Percentiles rank a stretch among this genome's conserved stretches.
Conservation (phyloP, 2,113 vertebrate species). For the Cololabis saira region DNA sequence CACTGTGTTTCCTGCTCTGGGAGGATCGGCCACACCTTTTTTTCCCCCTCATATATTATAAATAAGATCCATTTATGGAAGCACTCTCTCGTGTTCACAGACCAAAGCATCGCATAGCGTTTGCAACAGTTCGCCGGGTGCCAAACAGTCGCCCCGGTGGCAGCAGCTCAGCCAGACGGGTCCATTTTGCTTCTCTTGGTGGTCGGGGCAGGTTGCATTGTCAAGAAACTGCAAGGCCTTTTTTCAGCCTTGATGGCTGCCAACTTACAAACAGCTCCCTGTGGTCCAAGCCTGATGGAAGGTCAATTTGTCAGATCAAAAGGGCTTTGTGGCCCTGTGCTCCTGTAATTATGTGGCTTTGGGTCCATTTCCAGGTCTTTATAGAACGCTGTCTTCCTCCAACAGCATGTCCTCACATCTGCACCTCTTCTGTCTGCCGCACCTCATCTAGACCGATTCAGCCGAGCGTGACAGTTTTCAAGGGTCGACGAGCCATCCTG, state of each 20-base stretch:
- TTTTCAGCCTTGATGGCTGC: slow-evolving; percentile 57
- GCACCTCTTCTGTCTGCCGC: background rate
- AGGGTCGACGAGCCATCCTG: background rate
- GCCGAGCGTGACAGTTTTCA: background rate
- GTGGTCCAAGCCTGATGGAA: slow-evolving; percentile 48
- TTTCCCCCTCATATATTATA: slow-evolving; percentile 24
- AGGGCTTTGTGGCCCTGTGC: slow-evolving; percentile 23
- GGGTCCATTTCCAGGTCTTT: slow-evolving; percentile 50
- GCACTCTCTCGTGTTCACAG: slow-evolving; percentile 36
- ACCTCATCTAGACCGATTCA: background rate
- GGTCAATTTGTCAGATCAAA: slow-evolving; percentile 62
- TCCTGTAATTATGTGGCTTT: slow-evolving; percentile 45
- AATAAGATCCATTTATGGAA: slow-evolving; percentile 44
- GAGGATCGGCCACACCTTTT: slow-evolving; percentile 29
- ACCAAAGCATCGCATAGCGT: slow-evolving; percentile 49
- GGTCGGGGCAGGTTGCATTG: slow-evolving; percentile 47
- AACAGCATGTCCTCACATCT: background rate
- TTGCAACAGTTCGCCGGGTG: slow-evolving; percentile 57
- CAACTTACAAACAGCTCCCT: slow-evolving; percentile 65
- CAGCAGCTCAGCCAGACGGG: slow-evolving; percentile 39
- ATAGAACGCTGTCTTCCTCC: slow-evolving; percentile 18
- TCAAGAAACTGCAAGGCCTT: slow-evolving; percentile 44
- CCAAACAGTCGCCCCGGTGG: slow-evolving; percentile 48
- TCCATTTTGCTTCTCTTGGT: slow-evolving; percentile 36
- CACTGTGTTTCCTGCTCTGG: slow-evolving; percentile 29